Evolutionary conservation across 2,888 invertebrate species (phyloP), one percentile per base, ranked within the genome.

Genomic region (Parnassius mnemosyne): DNA sequence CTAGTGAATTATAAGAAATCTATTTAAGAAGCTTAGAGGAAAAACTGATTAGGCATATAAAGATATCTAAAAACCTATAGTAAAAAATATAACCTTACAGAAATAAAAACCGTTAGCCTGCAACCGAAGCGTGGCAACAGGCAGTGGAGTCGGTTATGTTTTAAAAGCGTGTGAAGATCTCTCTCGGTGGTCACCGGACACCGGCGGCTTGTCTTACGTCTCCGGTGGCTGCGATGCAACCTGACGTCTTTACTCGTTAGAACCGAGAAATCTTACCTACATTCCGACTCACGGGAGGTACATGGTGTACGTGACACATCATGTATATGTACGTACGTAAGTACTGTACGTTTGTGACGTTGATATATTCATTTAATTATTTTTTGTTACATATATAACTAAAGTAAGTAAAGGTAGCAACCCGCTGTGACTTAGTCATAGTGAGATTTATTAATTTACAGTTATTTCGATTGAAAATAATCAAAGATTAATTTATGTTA

Each of bases 111-210:
- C 11, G 10, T 46, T 44, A 61, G 41, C 16, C 54, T 42, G 44
- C 13, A 50, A 5, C 43, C 51, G 49, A 34, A 47, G 42, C 16
- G 53, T 49, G 13, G 51, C 43, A 41, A 12, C 9, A 34, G 34
- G 34, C 7, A 34, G 5, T 5, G 34, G 43, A 56, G 34, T 49
- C 34, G 12, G 56, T 56, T 49, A 13, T 47, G 41, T 20, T 10
- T 43, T 10, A 13, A 3, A 16, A 41, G 57, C 61, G 53, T 62
- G 61, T 53, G 61, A 62, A 61, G 61, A 57, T 61, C 53, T 50
- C 55, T 61, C 53, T 25, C 42, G 53, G 42, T 16, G 43, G 52
- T 43, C 54, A 66, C 50, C 57, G 52, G 66, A 66, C 61, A 63
- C 65, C 59, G 55, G 13, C 12, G 55, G 60, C 44, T 16, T 42